phyloP scores from a whole-genome alignment of 2,797 vertebrate genomes.

The Micromesistius poutassou region DNA sequence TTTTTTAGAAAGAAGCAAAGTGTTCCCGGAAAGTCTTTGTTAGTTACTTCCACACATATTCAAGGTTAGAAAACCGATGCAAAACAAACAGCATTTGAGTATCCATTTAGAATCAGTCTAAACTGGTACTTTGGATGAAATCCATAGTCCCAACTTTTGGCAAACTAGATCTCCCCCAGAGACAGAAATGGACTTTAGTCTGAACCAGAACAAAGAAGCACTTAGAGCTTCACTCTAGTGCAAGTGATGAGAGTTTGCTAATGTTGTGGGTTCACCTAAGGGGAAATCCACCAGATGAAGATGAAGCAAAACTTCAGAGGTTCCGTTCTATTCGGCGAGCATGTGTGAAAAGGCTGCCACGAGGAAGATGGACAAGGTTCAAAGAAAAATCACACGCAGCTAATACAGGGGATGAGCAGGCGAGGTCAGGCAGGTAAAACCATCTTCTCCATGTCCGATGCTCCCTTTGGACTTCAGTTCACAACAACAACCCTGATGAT shows the following conservation, averaged over 20 bases:
- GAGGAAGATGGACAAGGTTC: not conserved
- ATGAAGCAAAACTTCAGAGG: not conserved
- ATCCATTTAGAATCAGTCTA: not conserved
- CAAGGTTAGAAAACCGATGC: too few species aligned
- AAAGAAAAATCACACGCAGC: too few species aligned
- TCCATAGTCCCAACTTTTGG: not conserved
- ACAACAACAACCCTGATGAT: not conserved
- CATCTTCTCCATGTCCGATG: not conserved
- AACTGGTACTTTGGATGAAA: not conserved
- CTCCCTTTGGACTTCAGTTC: not conserved
- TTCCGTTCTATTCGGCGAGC: not conserved
- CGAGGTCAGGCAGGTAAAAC: not conserved
- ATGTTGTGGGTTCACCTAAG: not conserved
- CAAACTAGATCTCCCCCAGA: not conserved
- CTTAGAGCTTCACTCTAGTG: not conserved
- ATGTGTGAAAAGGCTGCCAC: not conserved
- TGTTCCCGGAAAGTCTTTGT: too few species aligned
- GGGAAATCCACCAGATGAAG: not conserved
- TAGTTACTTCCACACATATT: too few species aligned
- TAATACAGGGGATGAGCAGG: too few species aligned
- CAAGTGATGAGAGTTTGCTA: not conserved
- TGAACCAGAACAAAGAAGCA: not conserved
- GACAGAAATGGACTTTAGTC: not conserved
- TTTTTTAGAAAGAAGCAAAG: not conserved
- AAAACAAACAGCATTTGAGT: not conserved